Percentiles rank a stretch among this genome's conserved stretches.
Evolutionary conservation across 2,888 invertebrate species (phyloP).

Genomic region (Platycnemis pennipes): DNA sequence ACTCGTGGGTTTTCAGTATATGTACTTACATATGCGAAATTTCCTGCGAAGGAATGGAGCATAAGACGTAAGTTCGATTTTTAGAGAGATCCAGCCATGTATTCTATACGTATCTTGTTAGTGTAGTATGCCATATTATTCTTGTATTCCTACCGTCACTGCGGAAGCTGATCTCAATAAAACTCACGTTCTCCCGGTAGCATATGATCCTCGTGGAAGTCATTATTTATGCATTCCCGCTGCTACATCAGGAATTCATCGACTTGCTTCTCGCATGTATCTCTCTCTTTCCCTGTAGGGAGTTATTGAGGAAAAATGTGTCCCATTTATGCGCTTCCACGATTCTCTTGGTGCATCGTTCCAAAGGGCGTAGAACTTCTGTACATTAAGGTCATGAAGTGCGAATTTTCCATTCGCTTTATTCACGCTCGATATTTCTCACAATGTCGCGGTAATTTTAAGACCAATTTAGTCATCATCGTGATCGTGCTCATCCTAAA

Average conservation of each 20-base stretch:
- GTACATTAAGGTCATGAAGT: slow-evolving; percentile 52
- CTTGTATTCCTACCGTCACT: background rate
- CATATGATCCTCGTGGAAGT: slow-evolving; percentile 8
- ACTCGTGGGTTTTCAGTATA: too few relatives aligned
- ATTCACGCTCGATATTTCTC: background rate
- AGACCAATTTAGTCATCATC: background rate
- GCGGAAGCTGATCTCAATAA: background rate
- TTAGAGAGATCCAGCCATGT: background rate
- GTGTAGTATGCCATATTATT: background rate
- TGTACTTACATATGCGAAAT: too few relatives aligned
- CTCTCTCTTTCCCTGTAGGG: background rate
- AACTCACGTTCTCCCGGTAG: background rate
- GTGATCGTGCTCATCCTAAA: background rate
- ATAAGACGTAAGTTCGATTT: too few relatives aligned
- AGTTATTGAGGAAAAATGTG: slow-evolving; percentile 35
- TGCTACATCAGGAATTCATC: slow-evolving; percentile 31
- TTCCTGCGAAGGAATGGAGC: too few relatives aligned
- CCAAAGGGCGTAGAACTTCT: background rate
- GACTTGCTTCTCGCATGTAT: background rate
- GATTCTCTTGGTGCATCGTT: slow-evolving; percentile 20
- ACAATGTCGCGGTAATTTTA: background rate
- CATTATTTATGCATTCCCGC: slow-evolving; percentile 61
- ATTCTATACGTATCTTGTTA: background rate
- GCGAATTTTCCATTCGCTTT: slow-evolving; percentile 50
- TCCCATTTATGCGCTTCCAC: slow-evolving; percentile 2